phyloP scores from a whole-genome alignment of 64 coral and sea anemone genomes.

The Acropora yongei region DNA sequence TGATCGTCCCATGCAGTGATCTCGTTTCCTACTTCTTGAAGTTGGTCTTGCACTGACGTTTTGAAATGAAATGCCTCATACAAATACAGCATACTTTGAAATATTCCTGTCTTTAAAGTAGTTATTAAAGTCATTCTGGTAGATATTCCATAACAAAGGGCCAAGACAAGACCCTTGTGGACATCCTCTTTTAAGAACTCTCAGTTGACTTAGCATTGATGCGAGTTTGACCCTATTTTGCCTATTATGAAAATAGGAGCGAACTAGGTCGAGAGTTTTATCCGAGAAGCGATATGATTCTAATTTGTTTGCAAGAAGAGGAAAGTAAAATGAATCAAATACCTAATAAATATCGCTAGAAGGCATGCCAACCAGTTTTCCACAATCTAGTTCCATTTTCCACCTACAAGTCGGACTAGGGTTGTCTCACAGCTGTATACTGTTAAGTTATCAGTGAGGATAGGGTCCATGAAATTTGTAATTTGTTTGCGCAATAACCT shows the following conservation, averaged over 20 bases:
- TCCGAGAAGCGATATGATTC: no score
- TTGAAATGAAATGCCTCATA: no score
- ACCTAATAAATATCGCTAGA: slow-evolving; percentile 67
- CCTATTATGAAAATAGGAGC: slow-evolving; percentile 36
- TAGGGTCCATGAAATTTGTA: no score
- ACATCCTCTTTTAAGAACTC: slow-evolving; percentile 23
- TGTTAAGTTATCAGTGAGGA: no score
- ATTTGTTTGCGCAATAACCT: no score
- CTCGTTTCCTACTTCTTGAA: neutral
- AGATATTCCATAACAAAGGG: neutral
- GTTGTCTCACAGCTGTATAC: slow-evolving; percentile 25
- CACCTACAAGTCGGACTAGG: slow-evolving; percentile 42
- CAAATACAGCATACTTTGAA: slow-evolving; percentile 24
- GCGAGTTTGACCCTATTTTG: slow-evolving; percentile 1
- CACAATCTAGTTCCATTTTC: slow-evolving; percentile 12
- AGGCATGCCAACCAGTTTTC: neutral
- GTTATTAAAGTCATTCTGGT: slow-evolving; percentile 35
- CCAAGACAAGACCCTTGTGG: slow-evolving; percentile 51
- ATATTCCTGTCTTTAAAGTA: slow-evolving; percentile 12
- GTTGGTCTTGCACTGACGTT: no score
- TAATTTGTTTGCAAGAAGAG: neutral
- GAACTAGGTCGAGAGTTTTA: slow-evolving; percentile 34
- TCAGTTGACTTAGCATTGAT: slow-evolving; percentile 26
- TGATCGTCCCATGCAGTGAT: slow-evolving; percentile 33
- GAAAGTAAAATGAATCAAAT: slow-evolving; percentile 45